A percentile compares a stretch with the other conserved stretches of the same genome.
phyloP scores from a whole-genome alignment of 2,113 vertebrate species.

The Cryptomyrus ogoouensis region DNA sequence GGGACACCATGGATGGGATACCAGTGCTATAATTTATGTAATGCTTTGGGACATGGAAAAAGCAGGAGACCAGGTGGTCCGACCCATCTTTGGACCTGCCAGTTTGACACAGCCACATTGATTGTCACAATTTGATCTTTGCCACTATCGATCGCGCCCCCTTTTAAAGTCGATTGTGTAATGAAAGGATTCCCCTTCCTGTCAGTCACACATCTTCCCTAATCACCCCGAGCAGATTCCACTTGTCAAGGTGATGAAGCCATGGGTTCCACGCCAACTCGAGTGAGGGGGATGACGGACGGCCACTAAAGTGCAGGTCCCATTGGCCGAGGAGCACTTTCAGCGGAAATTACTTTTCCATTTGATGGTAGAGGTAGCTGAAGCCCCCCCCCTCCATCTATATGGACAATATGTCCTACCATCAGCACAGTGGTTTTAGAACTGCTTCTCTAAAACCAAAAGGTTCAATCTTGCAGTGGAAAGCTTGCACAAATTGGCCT shows the following conservation, averaged over 20 bases:
- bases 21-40: background rate
- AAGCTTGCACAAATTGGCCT: background rate
- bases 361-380: background rate
- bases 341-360: background rate
- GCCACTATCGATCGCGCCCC: constrained; percentile 50
- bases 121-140: constrained; percentile 58
- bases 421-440: background rate
- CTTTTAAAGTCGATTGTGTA: constrained; percentile 45
- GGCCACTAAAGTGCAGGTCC: constrained; percentile 10
- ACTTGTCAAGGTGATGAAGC: constrained; percentile 46
- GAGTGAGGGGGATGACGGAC: constrained; percentile 34
- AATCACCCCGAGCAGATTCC: constrained; percentile 50
- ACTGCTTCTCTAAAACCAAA: background rate
- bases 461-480: background rate
- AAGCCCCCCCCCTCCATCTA: background rate
- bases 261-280: constrained; percentile 38
- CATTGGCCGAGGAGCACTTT: background rate
- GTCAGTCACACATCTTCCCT: constrained; percentile 59
- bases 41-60: background rate
- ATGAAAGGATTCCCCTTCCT: constrained; percentile 63
- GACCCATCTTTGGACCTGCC: constrained; percentile 43
- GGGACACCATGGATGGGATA: background rate
- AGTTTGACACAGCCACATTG: constrained; percentile 54
- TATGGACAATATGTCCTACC: background rate
- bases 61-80: constrained; percentile 18